phyloP scores from a whole-genome alignment of 2,113 vertebrate species.

The Lycaon pictus region DNA sequence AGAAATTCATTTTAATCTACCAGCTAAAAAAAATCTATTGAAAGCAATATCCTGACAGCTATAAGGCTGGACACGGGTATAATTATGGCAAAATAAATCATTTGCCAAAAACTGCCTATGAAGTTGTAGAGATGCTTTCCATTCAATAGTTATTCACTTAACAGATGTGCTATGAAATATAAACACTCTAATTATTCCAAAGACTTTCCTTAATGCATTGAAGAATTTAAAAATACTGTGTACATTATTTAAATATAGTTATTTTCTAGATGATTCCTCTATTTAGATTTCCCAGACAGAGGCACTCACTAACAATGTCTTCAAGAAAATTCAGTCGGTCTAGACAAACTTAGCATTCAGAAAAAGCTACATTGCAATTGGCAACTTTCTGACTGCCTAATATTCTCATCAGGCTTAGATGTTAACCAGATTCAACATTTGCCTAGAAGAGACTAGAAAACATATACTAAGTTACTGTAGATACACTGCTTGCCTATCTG shows the following conservation, averaged over 20 bases:
- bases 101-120: constrained; percentile 11
- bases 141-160: background rate
- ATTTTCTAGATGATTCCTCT: background rate
- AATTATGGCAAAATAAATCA: constrained; percentile 39
- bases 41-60: background rate
- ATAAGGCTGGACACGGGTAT: background rate
- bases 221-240: constrained; percentile 40
- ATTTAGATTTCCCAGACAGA: constrained; percentile 52
- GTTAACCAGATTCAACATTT: background rate
- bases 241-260: constrained; percentile 10
- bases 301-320: background rate
- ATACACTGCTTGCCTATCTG: background rate
- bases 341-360: background rate
- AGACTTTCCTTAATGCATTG: background rate
- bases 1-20: background rate
- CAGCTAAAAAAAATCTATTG: background rate
- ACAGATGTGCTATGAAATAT: constrained; percentile 28
- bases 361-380: background rate
- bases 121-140: constrained; percentile 5
- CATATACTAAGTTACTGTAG: background rate
- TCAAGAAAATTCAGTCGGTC: constrained; percentile 18
- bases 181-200: constrained; percentile 41
- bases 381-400: background rate
- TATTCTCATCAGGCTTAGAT: background rate
- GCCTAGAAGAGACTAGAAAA: background rate